phyloP scores from a whole-genome alignment of 2,113 vertebrate species.

The Callocephalon fimbriatum region DNA sequence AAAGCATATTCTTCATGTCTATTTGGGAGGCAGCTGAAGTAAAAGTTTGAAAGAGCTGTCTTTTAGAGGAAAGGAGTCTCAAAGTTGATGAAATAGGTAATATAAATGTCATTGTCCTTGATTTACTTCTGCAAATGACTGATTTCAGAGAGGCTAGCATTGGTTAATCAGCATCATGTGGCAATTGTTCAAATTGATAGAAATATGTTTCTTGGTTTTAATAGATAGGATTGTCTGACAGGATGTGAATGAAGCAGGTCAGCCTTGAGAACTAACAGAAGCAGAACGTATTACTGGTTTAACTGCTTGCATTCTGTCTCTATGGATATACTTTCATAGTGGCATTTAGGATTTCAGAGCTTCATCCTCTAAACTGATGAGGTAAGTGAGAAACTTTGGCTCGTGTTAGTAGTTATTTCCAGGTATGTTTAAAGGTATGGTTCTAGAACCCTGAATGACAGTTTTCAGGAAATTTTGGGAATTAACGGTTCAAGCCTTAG shows the following conservation, averaged over 20 bases:
- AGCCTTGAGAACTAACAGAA: neutral
- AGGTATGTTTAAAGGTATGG: neutral
- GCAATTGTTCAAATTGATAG: neutral
- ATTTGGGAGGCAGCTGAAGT: neutral
- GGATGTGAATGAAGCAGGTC: neutral
- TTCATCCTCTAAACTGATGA: neutral
- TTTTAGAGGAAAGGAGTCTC: neutral
- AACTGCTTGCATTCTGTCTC: neutral
- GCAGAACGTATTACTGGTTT: neutral
- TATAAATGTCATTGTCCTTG: neutral
- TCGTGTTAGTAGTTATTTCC: neutral
- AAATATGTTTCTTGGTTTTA: neutral
- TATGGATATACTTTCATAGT: neutral
- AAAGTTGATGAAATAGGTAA: neutral
- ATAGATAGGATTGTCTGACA: neutral
- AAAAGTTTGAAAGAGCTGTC: neutral
- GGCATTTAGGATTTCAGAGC: neutral
- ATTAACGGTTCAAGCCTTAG: neutral
- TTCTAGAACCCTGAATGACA: neutral
- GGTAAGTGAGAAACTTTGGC: neutral
- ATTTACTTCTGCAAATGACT: neutral
- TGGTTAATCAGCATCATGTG: neutral
- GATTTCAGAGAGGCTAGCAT: neutral
- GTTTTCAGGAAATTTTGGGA: neutral
- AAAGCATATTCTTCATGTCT: neutral